Percentiles rank a stretch among this genome's conserved stretches.
phyloP scores from a whole-genome alignment of 2,797 vertebrate genomes.

The Chaetophractus vellerosus region DNA sequence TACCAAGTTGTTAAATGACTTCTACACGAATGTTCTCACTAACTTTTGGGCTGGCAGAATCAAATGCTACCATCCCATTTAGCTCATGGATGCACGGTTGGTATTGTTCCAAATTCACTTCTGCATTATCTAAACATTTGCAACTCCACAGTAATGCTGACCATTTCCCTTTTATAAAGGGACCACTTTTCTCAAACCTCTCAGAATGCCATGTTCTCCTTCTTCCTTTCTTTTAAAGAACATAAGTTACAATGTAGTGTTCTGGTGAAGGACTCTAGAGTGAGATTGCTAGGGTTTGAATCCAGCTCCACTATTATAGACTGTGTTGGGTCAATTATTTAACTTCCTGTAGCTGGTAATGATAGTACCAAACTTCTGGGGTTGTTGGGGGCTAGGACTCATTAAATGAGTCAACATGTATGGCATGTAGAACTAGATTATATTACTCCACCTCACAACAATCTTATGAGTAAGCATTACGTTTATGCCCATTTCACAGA shows the following conservation, averaged over 20 bases:
- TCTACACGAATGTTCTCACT: too few species aligned
- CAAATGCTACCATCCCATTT: too few species aligned
- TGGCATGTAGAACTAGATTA: not conserved
- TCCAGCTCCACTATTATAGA: not conserved
- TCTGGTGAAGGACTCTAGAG: not conserved
- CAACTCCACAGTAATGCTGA: too few species aligned
- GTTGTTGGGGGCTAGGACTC: slow-evolving; percentile 33
- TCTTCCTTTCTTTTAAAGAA: not conserved
- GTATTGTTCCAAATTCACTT: too few species aligned
- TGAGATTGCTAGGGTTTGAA: not conserved
- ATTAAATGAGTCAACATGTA: too few species aligned
- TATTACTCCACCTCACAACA: not conserved
- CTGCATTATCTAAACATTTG: too few species aligned
- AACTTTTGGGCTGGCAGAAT: too few species aligned
- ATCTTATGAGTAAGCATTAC: not conserved
- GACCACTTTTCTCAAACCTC: not conserved
- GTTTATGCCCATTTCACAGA: too few species aligned
- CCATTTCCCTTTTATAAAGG: too few species aligned
- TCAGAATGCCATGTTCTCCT: not conserved
- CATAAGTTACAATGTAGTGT: not conserved
- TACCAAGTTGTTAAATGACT: too few species aligned
- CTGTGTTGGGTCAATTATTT: not conserved
- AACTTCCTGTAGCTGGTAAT: not conserved
- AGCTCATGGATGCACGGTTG: too few species aligned
- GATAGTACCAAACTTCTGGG: not conserved